Evolutionary conservation across 2,888 invertebrate species (phyloP), one percentile per base, ranked within the genome.

Genomic region (Mythimna albipuncta): DNA sequence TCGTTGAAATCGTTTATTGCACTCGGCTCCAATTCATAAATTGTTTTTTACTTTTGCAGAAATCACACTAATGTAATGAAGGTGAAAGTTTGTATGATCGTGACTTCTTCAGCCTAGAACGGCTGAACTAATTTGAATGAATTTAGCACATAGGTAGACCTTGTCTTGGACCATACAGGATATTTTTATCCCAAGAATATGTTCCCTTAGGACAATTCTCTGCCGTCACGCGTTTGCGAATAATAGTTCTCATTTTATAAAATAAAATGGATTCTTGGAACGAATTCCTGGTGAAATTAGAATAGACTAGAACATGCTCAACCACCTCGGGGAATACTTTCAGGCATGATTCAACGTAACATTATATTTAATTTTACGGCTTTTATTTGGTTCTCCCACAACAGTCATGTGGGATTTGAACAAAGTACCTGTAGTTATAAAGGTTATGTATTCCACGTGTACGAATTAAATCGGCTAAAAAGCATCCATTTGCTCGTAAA

Each of bases 361-460:
- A 10, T 41, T 32, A 26, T 32, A 41, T 19, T 75, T 13, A 9
- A 44, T 52, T 54, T 4, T 65, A 32, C 44, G 52, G 35, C 2
- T 38, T 38, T n/a, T 4, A 44, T n/a, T n/a, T 19, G 16, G 9
- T 9, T 6, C 26, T 41, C 59, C 1, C 32, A 52, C 35, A 32
- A 32, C 9, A 9, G 13, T 47, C 55, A 9, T 32, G 55, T 26
- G 58, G 38, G 21, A 69, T 77, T 69, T 64, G 10, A 54, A 54
- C 52, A 77, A 63, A 64, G 41, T 59, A 52, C 11, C 5, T 19
- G 44, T 63, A 21, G 26, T n/a, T 50, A 44, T 32, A 35, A 61
- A 21, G n/a, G 4, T 50, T 58, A 61, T 50, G 47, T 64, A 35
- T 64, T 63, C 58, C 58, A 54, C 52, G 63, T 77, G 70, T 69